Percentiles rank a stretch among this genome's conserved stretches.
Conservation (phyloP, 2,888 invertebrate genomes). For the Drosophila sordidula region DNA sequence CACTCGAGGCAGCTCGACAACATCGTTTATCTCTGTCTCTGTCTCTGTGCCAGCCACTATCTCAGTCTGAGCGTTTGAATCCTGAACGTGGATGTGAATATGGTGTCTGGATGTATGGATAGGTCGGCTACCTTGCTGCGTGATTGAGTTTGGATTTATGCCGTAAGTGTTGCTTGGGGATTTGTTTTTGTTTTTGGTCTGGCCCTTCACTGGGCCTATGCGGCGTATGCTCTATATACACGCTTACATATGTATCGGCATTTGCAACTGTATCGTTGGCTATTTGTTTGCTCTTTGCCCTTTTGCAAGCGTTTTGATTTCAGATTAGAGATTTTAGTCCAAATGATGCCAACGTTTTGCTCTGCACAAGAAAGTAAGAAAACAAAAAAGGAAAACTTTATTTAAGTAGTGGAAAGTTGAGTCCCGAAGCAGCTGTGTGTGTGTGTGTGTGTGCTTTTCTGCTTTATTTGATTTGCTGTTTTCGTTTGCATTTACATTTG, state of each 20-base stretch:
- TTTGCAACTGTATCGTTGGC: slow-evolving; percentile 28
- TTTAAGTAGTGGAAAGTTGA: slow-evolving; percentile 14
- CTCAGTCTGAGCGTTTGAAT: slow-evolving; percentile 12
- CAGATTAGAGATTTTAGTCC: slow-evolving; percentile 44
- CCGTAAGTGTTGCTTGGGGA: slow-evolving; percentile 74
- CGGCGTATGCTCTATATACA: slow-evolving; percentile 35
- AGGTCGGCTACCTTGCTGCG: slow-evolving; percentile 44
- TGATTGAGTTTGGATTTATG: slow-evolving; percentile 80
- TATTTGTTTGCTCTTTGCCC: slow-evolving; percentile 37
- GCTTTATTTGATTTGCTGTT: slow-evolving; percentile 59
- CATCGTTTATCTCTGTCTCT: slow-evolving; percentile 66
- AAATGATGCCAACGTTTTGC: slow-evolving; percentile 25
- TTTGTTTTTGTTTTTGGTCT: slow-evolving; percentile 44
- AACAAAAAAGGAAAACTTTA: slow-evolving; percentile 18
- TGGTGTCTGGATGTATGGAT: background rate
- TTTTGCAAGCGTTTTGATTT: slow-evolving; percentile 53
- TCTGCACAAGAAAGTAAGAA: slow-evolving; percentile 24
- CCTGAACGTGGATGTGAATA: slow-evolving; percentile 2
- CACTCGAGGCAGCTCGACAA: slow-evolving; percentile 39
- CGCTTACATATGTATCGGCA: slow-evolving; percentile 15
- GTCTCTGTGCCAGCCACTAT: slow-evolving; percentile 10
- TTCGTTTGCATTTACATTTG: slow-evolving; percentile 49
- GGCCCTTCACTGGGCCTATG: slow-evolving; percentile 46
- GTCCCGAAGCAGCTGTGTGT: background rate
- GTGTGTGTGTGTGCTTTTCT: slow-evolving; percentile 15